Base-by-base conservation (phyloP, 1,140 invertebrate genomes). In the Leptoteleia sp. region DNA sequence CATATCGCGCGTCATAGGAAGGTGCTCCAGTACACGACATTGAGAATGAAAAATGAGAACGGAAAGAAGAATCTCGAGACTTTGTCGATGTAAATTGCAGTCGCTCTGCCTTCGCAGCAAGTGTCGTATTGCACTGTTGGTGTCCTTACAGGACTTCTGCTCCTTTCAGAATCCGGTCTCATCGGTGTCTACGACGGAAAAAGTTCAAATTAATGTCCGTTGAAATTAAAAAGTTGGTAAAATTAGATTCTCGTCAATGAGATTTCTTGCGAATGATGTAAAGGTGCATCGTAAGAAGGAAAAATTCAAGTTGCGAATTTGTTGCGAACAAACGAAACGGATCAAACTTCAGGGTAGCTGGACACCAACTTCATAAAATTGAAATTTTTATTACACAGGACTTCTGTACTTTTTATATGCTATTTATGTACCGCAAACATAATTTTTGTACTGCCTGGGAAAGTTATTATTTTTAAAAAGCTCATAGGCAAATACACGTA, bases 1-100 rank as follows among this genome's bases (percentile, higher is more conserved):
- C 54, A 78, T 48, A 29, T 35, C 31, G 22, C 38, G 4, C 29
- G 40, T 85, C 90, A 94, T 77, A 96, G 92, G 88, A 96, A 96
- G 61, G 95, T 95, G 75, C 93, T 94, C 96, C 96, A 97, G 85
- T 97, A 97, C 13, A 95, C 93, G 77, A 96, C 92, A 83, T 97
- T 96, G 11, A 97, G 91, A 79, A 96, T 93, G 80, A 96, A 93
- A 88, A 97, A 97, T 4, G 95, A 95, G 84, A 95, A 95, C 2
- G 95, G 95, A 79, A 96, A 96, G 87, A 96, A 95, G 87, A 96
- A 95, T 84, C 95, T 91, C 27, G 95, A 96, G 83, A 95, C 93
- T 83, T 95, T 94, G 89, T 96, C 95, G 80, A 96, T 96, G 87
- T 93, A 95, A 70, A 97, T 90, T 16, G 95, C 95, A 67, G 95